These are phyloP conservation scores for Cantharis lateralis DNA, from an alignment of 2,888 invertebrate genomes.

Conservation along the genomic window DNA sequence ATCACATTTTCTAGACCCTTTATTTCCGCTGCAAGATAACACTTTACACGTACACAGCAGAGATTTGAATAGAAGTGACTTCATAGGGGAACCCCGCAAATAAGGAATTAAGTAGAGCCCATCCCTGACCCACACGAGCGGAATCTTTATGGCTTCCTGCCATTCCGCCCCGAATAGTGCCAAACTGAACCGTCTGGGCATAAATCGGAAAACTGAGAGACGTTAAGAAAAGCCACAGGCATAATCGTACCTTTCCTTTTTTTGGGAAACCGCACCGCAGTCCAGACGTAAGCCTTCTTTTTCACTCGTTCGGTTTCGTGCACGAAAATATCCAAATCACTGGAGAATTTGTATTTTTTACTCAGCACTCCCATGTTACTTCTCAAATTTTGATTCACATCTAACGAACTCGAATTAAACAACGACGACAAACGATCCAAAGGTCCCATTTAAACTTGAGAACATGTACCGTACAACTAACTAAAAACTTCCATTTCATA, in stretches of 20 bases:
- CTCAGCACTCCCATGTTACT: slow-evolving; percentile 50
- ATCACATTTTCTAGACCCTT: no score
- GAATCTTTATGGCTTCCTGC: no score
- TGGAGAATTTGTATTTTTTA: slow-evolving; percentile 61
- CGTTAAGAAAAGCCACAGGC: background rate
- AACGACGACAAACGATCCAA: slow-evolving; percentile 66
- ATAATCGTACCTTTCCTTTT: slow-evolving; percentile 53
- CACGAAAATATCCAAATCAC: slow-evolving; percentile 59
- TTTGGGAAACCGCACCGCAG: slow-evolving; percentile 58
- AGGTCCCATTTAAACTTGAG: slow-evolving; percentile 59
- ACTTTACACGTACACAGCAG: no score
- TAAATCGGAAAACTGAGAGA: no score
- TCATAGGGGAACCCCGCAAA: no score
- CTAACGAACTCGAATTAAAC: slow-evolving; percentile 59
- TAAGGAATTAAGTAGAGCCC: no score
- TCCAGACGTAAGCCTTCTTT: slow-evolving; percentile 60
- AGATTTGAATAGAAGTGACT: no score
- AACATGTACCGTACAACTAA: slow-evolving; percentile 9
- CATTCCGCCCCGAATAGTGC: no score
- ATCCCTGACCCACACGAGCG: no score
- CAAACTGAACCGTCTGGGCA: no score
- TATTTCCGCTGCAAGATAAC: no score
- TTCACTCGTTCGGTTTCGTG: slow-evolving; percentile 55
- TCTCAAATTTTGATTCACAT: slow-evolving; percentile 56
- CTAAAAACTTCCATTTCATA: background rate